Conservation (phyloP, 1,140 invertebrate species). For the Leguminivora glycinivorella region DNA sequence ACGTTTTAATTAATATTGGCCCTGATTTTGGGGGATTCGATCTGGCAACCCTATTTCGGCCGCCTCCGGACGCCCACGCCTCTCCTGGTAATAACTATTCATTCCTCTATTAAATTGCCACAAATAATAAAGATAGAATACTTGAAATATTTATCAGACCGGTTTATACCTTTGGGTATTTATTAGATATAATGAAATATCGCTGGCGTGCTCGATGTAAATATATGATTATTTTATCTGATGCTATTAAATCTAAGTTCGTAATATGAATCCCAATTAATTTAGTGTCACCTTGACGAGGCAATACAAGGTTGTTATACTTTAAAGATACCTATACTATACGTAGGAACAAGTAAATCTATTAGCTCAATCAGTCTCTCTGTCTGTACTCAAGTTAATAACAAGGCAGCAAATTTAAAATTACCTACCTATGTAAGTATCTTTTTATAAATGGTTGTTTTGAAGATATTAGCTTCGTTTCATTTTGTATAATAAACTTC, state of each 20-base stretch:
- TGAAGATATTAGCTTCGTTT: too few species aligned
- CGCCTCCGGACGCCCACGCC: slow-evolving; percentile 33
- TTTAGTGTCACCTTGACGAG: not conserved
- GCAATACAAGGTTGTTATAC: not conserved
- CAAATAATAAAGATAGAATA: slow-evolving; percentile 28
- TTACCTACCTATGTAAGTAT: too few species aligned
- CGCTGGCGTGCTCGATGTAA: slow-evolving; percentile 10
- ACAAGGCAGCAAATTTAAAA: too few species aligned
- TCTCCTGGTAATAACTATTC: slow-evolving; percentile 23
- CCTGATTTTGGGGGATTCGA: too few species aligned
- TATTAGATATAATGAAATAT: slow-evolving; percentile 28
- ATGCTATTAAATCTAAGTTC: slow-evolving; percentile 17
- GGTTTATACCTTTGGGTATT: slow-evolving; percentile 19
- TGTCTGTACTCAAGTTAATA: too few species aligned
- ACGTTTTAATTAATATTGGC: too few species aligned
- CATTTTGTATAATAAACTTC: too few species aligned
- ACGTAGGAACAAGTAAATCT: too few species aligned
- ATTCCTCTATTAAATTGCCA: slow-evolving; percentile 28
- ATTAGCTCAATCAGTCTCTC: too few species aligned
- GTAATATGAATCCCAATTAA: slow-evolving; percentile 17
- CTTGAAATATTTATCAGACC: slow-evolving; percentile 27
- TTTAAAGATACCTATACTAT: too few species aligned
- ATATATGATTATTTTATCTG: slow-evolving; percentile 12
- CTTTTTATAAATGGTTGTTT: too few species aligned
- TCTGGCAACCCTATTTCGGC: too few species aligned